Evolutionary conservation across 1,140 invertebrate species (phyloP), one percentile per base, ranked within the genome.

Genomic region (Temnothorax longispinosus): DNA sequence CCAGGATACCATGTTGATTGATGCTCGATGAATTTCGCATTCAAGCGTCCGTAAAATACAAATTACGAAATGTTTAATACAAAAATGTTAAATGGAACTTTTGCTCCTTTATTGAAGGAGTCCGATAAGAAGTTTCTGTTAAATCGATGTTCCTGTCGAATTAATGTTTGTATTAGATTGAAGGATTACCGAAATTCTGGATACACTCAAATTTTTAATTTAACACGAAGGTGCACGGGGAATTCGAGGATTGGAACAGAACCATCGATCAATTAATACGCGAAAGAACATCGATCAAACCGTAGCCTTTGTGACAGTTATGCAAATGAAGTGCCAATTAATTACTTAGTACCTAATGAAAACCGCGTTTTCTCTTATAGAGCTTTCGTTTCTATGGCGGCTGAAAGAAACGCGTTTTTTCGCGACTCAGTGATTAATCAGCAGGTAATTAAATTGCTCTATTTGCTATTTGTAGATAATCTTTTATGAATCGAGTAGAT

Each of bases 271-370:
- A 85, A 85, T 85, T 85, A 85, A 78, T 62, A n/a, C 62, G 13
- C 60, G 72, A 18, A 38, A 78, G 82, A 65, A 85, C 82, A 78
- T 85, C 71, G 82, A 85, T 85, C 82, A 78, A 85, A 15, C 74
- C 32, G 82, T 56, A 76, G 82, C 58, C 74, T 78, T 84, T 84
- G 80, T 85, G 82, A 85, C 82, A 78, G 71, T 85, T 85, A 85
- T 85, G 75, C 50, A 85, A 85, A 85, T 85, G 82, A 85, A 78
- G 82, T 85, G 82, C 75, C 82, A 85, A 85, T 85, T 85, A 85
- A 85, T 85, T 85, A 85, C 82, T 76, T 67, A 78, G 82, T 32
- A 75, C 47, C 58, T 85, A 85, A 85, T 78, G 82, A 85, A 85
- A 77, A 85, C 50, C 76, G 50, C 75, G 47, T 85, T 38, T 78